Evolutionary conservation across 2,888 invertebrate species (phyloP).

Genomic region (Chironomus riparius): DNA sequence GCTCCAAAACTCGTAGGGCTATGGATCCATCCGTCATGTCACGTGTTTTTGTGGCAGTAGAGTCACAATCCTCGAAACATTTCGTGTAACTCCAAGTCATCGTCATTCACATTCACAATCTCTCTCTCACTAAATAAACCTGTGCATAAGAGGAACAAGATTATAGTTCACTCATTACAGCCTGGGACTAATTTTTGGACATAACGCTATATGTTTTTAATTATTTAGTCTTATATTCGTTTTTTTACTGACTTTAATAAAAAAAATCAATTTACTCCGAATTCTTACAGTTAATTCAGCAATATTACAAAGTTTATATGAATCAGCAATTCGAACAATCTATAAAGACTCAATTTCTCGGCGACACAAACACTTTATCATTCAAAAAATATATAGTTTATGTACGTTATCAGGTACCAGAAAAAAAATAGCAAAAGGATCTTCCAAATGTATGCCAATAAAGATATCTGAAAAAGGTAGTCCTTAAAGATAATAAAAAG

Average conservation of each 20-base stretch:
- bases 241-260: background rate
- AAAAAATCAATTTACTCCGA: background rate
- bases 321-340: too few species aligned
- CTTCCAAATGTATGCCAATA: too few species aligned
- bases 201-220: background rate
- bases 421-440: too few species aligned
- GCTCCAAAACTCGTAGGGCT: background rate
- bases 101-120: background rate
- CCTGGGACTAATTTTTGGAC: conserved; percentile 35
- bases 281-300: too few species aligned
- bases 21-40: background rate
- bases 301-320: too few species aligned
- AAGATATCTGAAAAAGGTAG: too few species aligned
- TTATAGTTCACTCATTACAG: conserved; percentile 44
- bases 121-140: conserved; percentile 35
- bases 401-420: too few species aligned
- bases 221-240: background rate
- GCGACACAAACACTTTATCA: too few species aligned
- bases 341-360: too few species aligned
- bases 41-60: background rate
- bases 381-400: too few species aligned
- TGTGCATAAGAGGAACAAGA: conserved; percentile 46
- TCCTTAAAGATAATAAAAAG: too few species aligned
- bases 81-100: background rate
- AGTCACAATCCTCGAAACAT: too few species aligned